Evolutionary conservation across 1,140 invertebrate species (phyloP).

Genomic region (Whitmania pigra): DNA sequence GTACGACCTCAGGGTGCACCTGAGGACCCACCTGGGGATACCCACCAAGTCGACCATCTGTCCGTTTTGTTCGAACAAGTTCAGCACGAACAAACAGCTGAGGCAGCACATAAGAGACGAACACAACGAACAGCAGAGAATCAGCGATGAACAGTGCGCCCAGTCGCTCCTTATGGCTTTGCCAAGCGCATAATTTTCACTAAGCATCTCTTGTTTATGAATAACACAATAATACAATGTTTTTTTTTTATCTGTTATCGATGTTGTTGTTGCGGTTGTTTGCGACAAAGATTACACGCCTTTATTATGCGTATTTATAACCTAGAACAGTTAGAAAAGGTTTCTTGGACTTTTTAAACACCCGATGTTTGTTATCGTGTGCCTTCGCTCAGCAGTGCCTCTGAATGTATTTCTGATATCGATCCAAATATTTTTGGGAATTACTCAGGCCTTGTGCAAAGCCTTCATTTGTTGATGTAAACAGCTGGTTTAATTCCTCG

Average conservation of each 20-base stretch:
- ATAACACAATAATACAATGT: neutral
- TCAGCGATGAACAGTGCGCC: slow-evolving; percentile 21
- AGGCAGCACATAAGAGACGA: slow-evolving; percentile 21
- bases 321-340: too few relatives aligned
- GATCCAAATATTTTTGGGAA: neutral
- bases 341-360: too few relatives aligned
- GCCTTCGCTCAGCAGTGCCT: too few relatives aligned
- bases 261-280: neutral
- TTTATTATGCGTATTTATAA: neutral
- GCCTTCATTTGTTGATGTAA: too few relatives aligned
- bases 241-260: neutral
- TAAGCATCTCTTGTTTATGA: neutral
- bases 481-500: too few relatives aligned
- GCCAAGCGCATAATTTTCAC: neutral
- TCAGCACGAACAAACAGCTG: slow-evolving; percentile 24
- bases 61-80: slow-evolving; percentile 24
- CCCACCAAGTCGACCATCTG: slow-evolving; percentile 26
- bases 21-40: slow-evolving; percentile 26
- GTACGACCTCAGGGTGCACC: slow-evolving; percentile 25
- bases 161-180: slow-evolving; percentile 12
- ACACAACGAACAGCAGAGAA: slow-evolving; percentile 21
- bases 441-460: too few relatives aligned
- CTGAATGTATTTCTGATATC: too few relatives aligned
- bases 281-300: neutral
- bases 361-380: too few relatives aligned